Base-by-base conservation (phyloP, 2,113 vertebrate species). In the Machaerirhynchus nigripectus region DNA sequence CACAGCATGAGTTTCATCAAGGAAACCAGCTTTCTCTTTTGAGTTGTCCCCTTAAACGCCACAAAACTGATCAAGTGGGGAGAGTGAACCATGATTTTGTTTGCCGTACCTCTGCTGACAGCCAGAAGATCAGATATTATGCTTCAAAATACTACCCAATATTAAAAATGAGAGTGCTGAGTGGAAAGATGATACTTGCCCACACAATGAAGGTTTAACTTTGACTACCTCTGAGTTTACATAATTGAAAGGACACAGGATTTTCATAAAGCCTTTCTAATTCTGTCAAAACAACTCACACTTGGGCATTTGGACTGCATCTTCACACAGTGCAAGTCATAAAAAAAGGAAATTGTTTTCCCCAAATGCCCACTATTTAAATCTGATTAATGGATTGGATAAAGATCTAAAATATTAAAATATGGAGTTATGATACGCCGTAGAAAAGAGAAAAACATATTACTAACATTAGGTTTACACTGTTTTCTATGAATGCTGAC, bases 371-470 rank as follows among this genome's bases (percentile, higher is more conserved):
- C 64, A 59, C 53, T 84, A 80, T 75, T 96, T 92, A 95, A 85
- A 84, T 82, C n/a, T 79, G 83, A 96, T 84, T 91, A 89, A 59
- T 63, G 67, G 52, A 93, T 55, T 22, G 44, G 28, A 88, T 60
- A 89, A 49, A 94, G 76, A 90, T 83, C 71, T 83, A 94, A 94
- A 95, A 40, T 59, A 74, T 94, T 90, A 60, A 87, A 87, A 90
- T 87, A 65, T 39, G 11, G 60, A 70, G 40, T 84, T 55, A 39
- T 79, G 30, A 67, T 81, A 40, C n/a, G 80, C 18, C 20, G 5
- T 27, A 94, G 42, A 37, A 92, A 91, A 95, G 50, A 88, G 13
- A 84, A 93, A 91, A 67, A 18, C 12, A 44, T 31, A 21, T 18
- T 59, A 59, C 61, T 63, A 39, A 67, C 1, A 0, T 63, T 74